Evolutionary conservation across 2,113 vertebrate species (phyloP).

Genomic region (Zosterops hypoxanthus): DNA sequence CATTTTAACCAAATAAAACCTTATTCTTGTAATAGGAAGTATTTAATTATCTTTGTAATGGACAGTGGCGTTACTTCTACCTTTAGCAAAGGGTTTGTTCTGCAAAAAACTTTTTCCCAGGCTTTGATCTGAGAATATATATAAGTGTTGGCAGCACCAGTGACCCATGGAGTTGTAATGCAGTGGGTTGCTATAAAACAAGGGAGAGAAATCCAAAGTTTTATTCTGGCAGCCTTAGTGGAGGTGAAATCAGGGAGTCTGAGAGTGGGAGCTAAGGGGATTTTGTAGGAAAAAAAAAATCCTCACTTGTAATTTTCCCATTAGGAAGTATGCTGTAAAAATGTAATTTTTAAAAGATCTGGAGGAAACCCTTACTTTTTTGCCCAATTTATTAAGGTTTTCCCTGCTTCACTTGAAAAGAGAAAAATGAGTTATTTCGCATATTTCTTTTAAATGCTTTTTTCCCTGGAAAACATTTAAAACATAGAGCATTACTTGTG

Average conservation of each 20-base stretch:
- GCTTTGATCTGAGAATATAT: background rate
- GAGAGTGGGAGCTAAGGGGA: background rate
- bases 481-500: background rate
- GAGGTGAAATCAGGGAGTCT: background rate
- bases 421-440: background rate
- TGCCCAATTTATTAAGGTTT: background rate
- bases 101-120: background rate
- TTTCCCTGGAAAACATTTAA: background rate
- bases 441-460: background rate
- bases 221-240: background rate
- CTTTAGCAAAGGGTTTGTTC: background rate
- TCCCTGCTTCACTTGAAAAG: background rate
- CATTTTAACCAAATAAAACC: background rate
- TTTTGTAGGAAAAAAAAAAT: slow-evolving; percentile 1
- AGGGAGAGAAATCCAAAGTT: background rate
- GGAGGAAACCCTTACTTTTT: background rate
- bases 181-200: slow-evolving; percentile 42
- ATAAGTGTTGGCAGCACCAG: background rate
- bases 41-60: background rate
- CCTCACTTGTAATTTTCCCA: background rate
- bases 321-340: background rate
- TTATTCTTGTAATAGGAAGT: background rate
- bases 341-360: background rate
- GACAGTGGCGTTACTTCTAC: background rate
- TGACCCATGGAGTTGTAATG: background rate